phyloP scores from a whole-genome alignment of 2,113 vertebrate species.

The Condylura cristata region DNA sequence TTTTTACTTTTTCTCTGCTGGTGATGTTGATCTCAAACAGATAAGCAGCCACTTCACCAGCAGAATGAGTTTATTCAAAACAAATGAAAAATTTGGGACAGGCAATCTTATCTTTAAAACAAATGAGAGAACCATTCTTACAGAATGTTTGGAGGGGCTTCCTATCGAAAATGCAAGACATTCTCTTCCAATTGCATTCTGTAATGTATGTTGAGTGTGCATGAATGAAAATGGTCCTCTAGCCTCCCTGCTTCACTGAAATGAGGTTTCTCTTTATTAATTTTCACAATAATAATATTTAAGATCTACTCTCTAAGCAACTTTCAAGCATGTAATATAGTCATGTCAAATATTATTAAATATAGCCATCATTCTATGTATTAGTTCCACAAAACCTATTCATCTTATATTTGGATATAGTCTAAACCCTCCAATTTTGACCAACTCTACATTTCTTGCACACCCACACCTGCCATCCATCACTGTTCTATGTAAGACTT shows the following conservation, averaged over 20 bases:
- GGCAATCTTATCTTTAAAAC: too few relatives aligned
- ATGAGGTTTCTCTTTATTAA: neutral
- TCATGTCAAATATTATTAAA: neutral
- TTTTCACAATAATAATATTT: neutral
- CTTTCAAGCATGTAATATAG: neutral
- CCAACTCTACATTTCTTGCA: neutral
- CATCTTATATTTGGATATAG: neutral
- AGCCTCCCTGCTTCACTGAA: neutral
- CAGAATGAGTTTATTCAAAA: too few relatives aligned
- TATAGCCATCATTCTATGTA: neutral
- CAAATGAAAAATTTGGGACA: too few relatives aligned
- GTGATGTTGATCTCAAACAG: too few relatives aligned
- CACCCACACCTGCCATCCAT: neutral
- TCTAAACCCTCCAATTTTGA: too few relatives aligned
- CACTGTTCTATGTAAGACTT: neutral
- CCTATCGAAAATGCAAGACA: neutral
- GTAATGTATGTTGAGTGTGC: neutral
- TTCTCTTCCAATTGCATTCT: neutral
- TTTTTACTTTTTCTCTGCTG: too few relatives aligned
- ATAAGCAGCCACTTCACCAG: too few relatives aligned
- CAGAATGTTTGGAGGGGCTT: neutral
- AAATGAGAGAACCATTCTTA: too few relatives aligned
- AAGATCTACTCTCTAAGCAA: neutral
- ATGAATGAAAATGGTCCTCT: neutral
- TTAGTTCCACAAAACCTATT: neutral